Evolutionary conservation across 2,797 vertebrate genomes (phyloP), one percentile per base, ranked within the genome.

Genomic region (Leuciscus waleckii): DNA sequence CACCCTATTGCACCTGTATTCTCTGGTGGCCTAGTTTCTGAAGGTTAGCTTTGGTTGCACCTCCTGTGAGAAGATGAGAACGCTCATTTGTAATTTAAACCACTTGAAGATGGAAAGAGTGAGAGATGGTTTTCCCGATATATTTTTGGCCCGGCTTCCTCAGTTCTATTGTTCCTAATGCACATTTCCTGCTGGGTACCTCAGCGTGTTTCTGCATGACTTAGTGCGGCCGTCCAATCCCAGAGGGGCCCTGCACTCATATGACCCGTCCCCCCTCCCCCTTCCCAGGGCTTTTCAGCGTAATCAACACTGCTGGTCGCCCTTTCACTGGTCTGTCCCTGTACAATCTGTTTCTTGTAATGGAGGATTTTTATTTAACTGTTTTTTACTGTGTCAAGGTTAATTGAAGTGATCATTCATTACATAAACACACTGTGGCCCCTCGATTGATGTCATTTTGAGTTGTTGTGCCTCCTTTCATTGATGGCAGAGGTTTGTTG

Each of bases 101-200:
- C 69, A 51, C 84, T 79, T 85, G 39, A 74, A 74, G 69, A 73
- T 67, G 23, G 75, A 74, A 58, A 65, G 65, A 70, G 41, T 8
- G 32, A 70, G 41, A 83, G 75, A 87, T 83, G 26, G 68, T 37
- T 82, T 58, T 73, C 56, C 76, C 51, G 73, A 70, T 82, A 54
- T 87, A 89, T 85, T 88, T 86, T 75, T 79, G 81, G 70, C 76
- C 17, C 81, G 70, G 73, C 90, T 92, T 89, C 85, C 91, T 87
- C 79, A 14, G 87, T 79, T 85, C 87, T 86, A 94, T 94, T 94
- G 93, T 94, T 92, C 71, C 71, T 70, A 83, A 71, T 56, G 70
- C 89, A 89, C 84, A 81, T 89, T 93, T 94, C 93, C 94, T 93
- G 91, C 89, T 90, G 90, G 74, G 82, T 89, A 84, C 82, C 83